phyloP scores from a whole-genome alignment of 1,140 invertebrate species.

The Portunus trituberculatus region DNA sequence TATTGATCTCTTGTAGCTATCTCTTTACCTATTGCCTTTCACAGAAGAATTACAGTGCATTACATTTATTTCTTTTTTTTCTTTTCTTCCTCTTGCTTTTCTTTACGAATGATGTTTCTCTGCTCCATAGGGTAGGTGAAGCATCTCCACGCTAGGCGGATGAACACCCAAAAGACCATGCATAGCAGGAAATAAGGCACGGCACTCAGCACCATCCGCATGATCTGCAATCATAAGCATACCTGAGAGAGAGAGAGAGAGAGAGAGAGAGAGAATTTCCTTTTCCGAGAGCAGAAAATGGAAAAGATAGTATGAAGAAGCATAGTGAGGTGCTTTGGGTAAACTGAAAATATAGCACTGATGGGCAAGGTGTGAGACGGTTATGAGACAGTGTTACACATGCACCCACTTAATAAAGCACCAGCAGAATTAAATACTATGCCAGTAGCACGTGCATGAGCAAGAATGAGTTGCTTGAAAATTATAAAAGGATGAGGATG shows the following conservation, averaged over 20 bases:
- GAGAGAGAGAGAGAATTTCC: background rate
- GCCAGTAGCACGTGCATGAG: no score
- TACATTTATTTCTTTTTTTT: conserved; percentile 70
- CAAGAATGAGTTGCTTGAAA: no score
- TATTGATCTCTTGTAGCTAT: background rate
- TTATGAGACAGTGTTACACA: no score
- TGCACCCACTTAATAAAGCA: no score
- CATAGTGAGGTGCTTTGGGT: no score
- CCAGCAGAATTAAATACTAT: no score
- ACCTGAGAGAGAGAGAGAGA: background rate
- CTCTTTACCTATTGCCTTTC: background rate
- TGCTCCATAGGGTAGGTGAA: conserved; percentile 74
- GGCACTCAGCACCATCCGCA: conserved; percentile 75
- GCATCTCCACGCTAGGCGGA: conserved; percentile 73
- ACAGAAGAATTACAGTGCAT: background rate
- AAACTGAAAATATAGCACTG: no score
- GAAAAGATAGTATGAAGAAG: no score
- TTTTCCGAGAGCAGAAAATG: no score
- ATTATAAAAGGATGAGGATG: no score
- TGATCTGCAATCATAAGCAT: conserved; percentile 59
- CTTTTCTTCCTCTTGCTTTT: conserved; percentile 66
- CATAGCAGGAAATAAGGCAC: conserved; percentile 76
- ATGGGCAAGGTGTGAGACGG: no score
- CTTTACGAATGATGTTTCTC: conserved; percentile 56
- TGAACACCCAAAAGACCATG: conserved; percentile 76